These are phyloP conservation scores for Nanorana parkeri DNA, from an alignment of 2,113 vertebrate species.

Conservation along the genomic window DNA sequence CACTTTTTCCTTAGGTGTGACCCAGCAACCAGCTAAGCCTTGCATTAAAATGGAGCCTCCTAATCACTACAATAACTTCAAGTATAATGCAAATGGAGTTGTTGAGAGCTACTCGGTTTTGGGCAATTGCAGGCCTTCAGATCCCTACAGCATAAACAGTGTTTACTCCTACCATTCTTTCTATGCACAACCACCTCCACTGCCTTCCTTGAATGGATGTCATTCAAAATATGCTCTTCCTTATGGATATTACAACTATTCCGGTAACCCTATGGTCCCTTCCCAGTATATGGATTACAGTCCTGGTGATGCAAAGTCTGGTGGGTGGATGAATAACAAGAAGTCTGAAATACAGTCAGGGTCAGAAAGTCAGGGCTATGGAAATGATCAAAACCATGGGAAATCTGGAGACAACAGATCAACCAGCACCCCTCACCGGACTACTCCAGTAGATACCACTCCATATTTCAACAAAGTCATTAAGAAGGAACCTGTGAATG, in stretches of 20 bases:
- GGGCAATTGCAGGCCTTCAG: slow-evolving; percentile 83
- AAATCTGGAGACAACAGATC: slow-evolving; percentile 69
- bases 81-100: slow-evolving; percentile 75
- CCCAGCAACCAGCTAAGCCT: slow-evolving; percentile 87
- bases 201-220: slow-evolving; percentile 89
- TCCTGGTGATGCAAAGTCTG: slow-evolving; percentile 68
- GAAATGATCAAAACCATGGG: slow-evolving; percentile 69
- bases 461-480: slow-evolving; percentile 76
- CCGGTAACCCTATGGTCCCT: slow-evolving; percentile 85
- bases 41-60: slow-evolving; percentile 84
- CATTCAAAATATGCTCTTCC: slow-evolving; percentile 89
- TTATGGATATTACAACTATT: slow-evolving; percentile 86
- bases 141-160: slow-evolving; percentile 86
- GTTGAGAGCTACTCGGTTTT: slow-evolving; percentile 80
- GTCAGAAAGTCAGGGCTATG: slow-evolving; percentile 79
- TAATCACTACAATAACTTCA: slow-evolving; percentile 81
- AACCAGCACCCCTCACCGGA: slow-evolving; percentile 63
- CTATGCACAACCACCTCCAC: slow-evolving; percentile 93
- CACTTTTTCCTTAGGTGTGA: slow-evolving; percentile 52
- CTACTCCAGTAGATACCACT: slow-evolving; percentile 70
- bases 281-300: slow-evolving; percentile 85
- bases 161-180: slow-evolving; percentile 90
- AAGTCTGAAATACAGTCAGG: slow-evolving; percentile 84
- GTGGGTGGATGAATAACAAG: slow-evolving; percentile 72
- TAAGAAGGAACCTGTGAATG: slow-evolving; percentile 90